Base-by-base conservation (phyloP, 2,113 vertebrate genomes). In the Psittacara wagleri region DNA sequence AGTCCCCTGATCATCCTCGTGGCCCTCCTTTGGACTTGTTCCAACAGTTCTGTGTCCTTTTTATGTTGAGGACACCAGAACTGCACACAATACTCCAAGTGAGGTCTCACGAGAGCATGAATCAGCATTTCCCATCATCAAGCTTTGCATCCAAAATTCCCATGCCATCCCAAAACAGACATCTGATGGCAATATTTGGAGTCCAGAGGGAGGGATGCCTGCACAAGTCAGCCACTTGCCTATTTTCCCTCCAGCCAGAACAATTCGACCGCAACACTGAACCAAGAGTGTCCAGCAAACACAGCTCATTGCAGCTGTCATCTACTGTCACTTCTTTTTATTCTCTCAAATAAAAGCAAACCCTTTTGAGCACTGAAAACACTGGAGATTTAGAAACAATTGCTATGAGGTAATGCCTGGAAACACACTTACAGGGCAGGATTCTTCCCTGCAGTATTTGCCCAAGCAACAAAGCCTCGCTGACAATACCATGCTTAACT, bases 281-380 rank as follows among this genome's bases (percentile, higher is more conserved):
- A 75, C 92, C 88, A 83, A 35, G 69, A 8, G 54, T 44, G 73
- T 70, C 91, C 79, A 85, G 67, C 94, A 55, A 95, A 95, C 37
- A 62, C 90, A 95, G 86, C 93, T 94, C 89, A 84, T 43, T 90
- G 92, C 90, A 97, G 94, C 97, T 97, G 96, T 94, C 97, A 97
- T 84, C 93, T 73, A 73, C 90, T 93, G 96, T 92, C 96, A 90
- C 91, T 94, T 91, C 70, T 18, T 88, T 92, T 97, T 96, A 95
- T 96, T 96, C 90, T 95, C 81, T 54, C 88, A 82, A 82, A 95
- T 82, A 94, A 96, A 97, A 87, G 74, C 95, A 86, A 97, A 94
- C 88, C 80, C 74, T 95, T 96, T 68, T 69, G 92, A 96, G 85
- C 80, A 48, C 55, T 67, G 81, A 82, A 92, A 97, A 92, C 90